Conservation (phyloP, 2,888 invertebrate genomes). For the Leistus spinibarbis region DNA sequence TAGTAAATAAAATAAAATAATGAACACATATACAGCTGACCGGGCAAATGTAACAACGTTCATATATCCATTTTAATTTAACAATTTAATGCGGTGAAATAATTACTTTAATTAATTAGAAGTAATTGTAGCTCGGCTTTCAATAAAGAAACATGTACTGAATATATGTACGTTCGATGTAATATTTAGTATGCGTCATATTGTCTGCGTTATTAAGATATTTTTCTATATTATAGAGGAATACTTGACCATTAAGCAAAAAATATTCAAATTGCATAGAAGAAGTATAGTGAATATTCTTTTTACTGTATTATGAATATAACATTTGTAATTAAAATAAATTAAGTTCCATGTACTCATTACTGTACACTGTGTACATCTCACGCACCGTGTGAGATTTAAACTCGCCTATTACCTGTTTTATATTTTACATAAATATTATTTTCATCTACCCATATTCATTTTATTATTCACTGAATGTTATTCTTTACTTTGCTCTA, state of each 20-base stretch:
- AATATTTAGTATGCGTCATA: slow-evolving; percentile 29
- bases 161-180: background rate
- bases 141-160: slow-evolving; percentile 15
- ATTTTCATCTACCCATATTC: background rate
- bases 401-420: too few species aligned
- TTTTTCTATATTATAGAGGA: slow-evolving; percentile 4
- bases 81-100: slow-evolving; percentile 31
- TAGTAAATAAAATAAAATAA: too few species aligned
- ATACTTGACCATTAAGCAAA: slow-evolving; percentile 23
- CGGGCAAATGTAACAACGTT: slow-evolving; percentile 29
- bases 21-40: slow-evolving; percentile 20
- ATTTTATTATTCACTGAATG: background rate
- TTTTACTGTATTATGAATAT: slow-evolving; percentile 12
- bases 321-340: slow-evolving; percentile 29
- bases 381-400: slow-evolving; percentile 1
- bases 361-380: slow-evolving; percentile 5
- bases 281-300: background rate
- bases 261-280: slow-evolving; percentile 26
- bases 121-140: slow-evolving; percentile 35
- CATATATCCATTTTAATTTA: background rate
- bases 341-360: slow-evolving; percentile 21
- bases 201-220: slow-evolving; percentile 21
- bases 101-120: slow-evolving; percentile 34
- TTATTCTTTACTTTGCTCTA: too few species aligned
- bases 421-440: background rate